Conservation (phyloP, 1,140 invertebrate genomes). For the Heliothis virescens region DNA sequence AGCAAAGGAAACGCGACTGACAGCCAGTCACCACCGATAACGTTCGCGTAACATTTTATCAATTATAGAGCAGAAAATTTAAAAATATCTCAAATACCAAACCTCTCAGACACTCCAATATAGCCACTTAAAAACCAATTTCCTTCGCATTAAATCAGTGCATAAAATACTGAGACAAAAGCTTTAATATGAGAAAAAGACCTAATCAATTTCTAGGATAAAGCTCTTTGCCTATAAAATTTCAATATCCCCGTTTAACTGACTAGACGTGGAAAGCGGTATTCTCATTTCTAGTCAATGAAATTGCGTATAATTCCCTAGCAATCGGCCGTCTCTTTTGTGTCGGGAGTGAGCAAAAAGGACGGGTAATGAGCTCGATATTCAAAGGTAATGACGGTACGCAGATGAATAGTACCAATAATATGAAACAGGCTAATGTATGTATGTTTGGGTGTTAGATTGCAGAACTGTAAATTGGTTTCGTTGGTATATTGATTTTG, state of each 20-base stretch:
- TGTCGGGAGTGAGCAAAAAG: slow-evolving; percentile 28
- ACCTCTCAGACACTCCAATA: slow-evolving; percentile 10
- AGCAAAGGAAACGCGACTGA: background rate
- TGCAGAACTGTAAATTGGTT: background rate
- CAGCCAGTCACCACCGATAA: slow-evolving; percentile 8
- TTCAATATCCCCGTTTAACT: slow-evolving; percentile 44
- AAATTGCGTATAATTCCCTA: slow-evolving; percentile 48
- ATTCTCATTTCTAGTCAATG: slow-evolving; percentile 50
- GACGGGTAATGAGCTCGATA: slow-evolving; percentile 43
- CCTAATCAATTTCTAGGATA: slow-evolving; percentile 26
- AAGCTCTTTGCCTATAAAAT: slow-evolving; percentile 46
- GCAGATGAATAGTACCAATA: slow-evolving; percentile 27
- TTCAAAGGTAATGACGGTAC: slow-evolving; percentile 44
- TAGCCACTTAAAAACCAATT: slow-evolving; percentile 35
- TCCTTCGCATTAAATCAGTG: slow-evolving; percentile 11
- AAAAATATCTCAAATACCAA: slow-evolving; percentile 18
- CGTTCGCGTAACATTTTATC: slow-evolving; percentile 18
- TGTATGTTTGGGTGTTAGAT: background rate
- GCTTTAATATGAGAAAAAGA: slow-evolving; percentile 40
- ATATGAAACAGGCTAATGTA: slow-evolving; percentile 24
- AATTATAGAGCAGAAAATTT: slow-evolving; percentile 16
- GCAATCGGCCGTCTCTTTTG: slow-evolving; percentile 46
- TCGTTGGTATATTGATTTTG: slow-evolving; percentile 28
- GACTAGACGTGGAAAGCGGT: slow-evolving; percentile 43
- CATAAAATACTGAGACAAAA: slow-evolving; percentile 41